phyloP scores from a whole-genome alignment of 2,113 vertebrate species.

The Anas platyrhynchos region DNA sequence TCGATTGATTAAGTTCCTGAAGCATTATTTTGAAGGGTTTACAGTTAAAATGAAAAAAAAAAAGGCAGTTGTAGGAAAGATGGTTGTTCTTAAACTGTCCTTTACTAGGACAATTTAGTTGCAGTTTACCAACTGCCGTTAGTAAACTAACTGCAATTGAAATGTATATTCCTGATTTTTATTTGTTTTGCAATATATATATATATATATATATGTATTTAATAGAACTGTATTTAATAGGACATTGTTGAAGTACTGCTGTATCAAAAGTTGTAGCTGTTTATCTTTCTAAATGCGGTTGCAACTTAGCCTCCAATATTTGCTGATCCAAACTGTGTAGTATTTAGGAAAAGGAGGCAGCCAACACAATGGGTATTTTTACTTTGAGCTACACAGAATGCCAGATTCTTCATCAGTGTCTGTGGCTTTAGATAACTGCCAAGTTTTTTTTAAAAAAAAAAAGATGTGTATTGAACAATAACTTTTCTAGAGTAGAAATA shows the following conservation, averaged over 20 bases:
- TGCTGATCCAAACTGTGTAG: background rate
- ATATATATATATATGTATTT: background rate
- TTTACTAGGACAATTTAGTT: background rate
- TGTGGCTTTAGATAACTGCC: background rate
- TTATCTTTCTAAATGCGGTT: background rate
- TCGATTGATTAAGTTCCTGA: background rate
- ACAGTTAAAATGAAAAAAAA: background rate
- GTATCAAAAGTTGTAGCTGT: background rate
- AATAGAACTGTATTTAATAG: background rate
- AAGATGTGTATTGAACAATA: background rate
- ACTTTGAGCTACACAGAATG: background rate
- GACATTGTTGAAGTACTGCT: background rate
- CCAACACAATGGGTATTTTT: background rate
- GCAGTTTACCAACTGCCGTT: background rate
- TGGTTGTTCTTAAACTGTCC: background rate
- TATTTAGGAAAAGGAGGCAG: background rate
- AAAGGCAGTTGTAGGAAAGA: background rate
- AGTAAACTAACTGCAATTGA: background rate
- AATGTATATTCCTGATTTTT: background rate
- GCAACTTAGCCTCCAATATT: background rate
- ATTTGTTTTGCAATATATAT: background rate
- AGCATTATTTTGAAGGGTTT: background rate
- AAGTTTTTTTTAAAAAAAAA: background rate
- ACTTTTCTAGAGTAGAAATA: background rate
- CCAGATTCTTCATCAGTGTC: background rate